phyloP scores from a whole-genome alignment of 2,888 invertebrate species.

The Phengaris arion region DNA sequence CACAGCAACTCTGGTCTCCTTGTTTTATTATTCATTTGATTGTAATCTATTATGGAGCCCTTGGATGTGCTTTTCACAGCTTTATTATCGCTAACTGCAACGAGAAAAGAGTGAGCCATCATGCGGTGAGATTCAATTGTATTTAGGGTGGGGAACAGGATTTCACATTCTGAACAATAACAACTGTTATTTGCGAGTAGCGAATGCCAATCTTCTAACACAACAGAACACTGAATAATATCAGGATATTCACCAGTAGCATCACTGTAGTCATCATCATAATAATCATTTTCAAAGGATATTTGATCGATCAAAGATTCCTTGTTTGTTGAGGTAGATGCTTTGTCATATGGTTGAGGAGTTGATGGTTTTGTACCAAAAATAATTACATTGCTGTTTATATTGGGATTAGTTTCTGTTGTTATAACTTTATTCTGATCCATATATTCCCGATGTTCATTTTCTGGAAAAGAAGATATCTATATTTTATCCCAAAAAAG shows the following conservation, averaged over 20 bases:
- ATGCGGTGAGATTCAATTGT: constrained; percentile 38
- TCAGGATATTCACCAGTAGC: constrained; percentile 13
- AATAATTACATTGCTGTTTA: constrained; percentile 20
- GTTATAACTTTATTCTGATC: constrained; percentile 12
- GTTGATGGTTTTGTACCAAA: constrained; percentile 29
- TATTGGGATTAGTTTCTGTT: not conserved
- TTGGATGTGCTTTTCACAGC: constrained; percentile 39
- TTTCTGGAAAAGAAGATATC: constrained; percentile 12
- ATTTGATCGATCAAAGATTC: not conserved
- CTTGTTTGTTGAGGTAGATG: not conserved
- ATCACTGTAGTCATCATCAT: constrained; percentile 2
- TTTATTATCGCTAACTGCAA: constrained; percentile 34
- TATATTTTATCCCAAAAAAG: too few species aligned
- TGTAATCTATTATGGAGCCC: constrained; percentile 25
- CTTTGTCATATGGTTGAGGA: not conserved
- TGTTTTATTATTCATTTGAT: too few species aligned
- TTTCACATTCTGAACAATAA: constrained; percentile 37
- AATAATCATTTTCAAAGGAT: not conserved
- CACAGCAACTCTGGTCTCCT: constrained; percentile 31
- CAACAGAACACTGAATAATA: constrained; percentile 32
- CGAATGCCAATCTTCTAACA: constrained; percentile 35
- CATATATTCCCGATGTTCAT: not conserved
- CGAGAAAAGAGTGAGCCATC: constrained; percentile 37
- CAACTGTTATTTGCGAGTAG: constrained; percentile 32
- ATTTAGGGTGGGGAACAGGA: constrained; percentile 37